Evolutionary conservation across 2,797 vertebrate genomes (phyloP).

Genomic region (Enteromius trimaculatus): DNA sequence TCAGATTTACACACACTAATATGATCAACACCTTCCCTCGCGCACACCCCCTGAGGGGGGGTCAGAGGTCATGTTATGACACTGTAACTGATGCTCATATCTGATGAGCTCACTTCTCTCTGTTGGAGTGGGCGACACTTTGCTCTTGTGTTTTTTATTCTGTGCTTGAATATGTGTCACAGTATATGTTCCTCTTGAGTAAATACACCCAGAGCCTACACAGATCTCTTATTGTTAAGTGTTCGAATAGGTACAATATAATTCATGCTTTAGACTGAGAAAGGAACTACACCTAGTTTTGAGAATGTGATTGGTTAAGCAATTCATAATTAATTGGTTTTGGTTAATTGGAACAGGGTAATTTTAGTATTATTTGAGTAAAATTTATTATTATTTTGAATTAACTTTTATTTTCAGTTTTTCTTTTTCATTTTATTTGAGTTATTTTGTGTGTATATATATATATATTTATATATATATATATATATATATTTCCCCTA

Average conservation of each 20-base stretch:
- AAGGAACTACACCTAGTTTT: background rate
- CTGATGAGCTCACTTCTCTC: conserved; percentile 58
- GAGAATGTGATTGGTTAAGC: background rate
- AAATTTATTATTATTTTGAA: background rate
- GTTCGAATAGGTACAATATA: background rate
- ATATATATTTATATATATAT: no score
- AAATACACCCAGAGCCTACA: background rate
- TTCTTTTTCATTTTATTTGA: background rate
- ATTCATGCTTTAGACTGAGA: conserved; percentile 8
- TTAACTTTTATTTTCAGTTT: background rate
- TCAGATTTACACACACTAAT: conserved; percentile 45
- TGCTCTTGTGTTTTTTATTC: conserved; percentile 10
- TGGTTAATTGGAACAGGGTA: background rate
- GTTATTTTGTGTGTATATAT: background rate
- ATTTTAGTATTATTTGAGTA: background rate
- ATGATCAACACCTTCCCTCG: conserved; percentile 39
- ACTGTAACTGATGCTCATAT: conserved; percentile 57
- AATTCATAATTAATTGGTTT: background rate
- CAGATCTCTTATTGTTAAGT: conserved; percentile 2
- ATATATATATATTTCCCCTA: background rate
- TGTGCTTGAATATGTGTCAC: conserved; percentile 14
- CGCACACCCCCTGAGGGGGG: conserved; percentile 21
- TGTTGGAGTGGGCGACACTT: conserved; percentile 58
- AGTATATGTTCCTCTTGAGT: conserved; percentile 20
- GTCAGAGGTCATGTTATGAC: conserved; percentile 61